Base-by-base conservation (phyloP, 1,140 invertebrate genomes). In the Saxidomus purpurata region DNA sequence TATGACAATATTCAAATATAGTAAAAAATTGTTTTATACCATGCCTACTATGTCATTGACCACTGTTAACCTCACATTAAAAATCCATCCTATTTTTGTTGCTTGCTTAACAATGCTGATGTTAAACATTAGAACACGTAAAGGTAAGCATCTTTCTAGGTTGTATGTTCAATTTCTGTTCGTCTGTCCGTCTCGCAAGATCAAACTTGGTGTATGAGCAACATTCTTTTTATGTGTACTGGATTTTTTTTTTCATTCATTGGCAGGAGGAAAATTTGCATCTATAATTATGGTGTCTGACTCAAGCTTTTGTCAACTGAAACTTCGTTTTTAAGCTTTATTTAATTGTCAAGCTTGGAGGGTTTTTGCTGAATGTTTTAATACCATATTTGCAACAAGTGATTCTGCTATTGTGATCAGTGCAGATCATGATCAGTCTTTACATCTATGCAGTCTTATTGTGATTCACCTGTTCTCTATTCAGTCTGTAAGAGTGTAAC, bases 111-210 rank as follows among this genome's bases (percentile, higher is more conserved):
- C 86, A 69, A 25, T 79, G 52, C 36, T 88, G 86, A 49, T 38
- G 77, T 80, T 36, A 40, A 79, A 69, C 86, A 88, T 88, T 69
- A 88, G 86, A 81, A 47, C 76, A 25, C 40, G 59, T 19, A 43
- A 80, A 88, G 86, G 86, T 88, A 88, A 88, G 86, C 63, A 61
- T 43, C 17, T 55, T 67, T 83, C 0, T 63, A 84, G 82, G 82
- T 28, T 47, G 9, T 84, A 22, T 84, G 59, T 84, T 52, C 22
- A n/a, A 71, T 40, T 63, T 71, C 67, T 81, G 79, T 81, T 55
- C 55, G 79, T 81, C 79, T 81, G 67, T 71, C 67, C 67, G 67
- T 71, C 67, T 71, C 25, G 34, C 34, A 71, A 28, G 25, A 71
- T 71, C 9, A 71, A 71, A 71, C 34, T 71, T 71, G 67, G 67